phyloP scores from a whole-genome alignment of 2,888 invertebrate genomes.

The Lasioglossum pauxillum region DNA sequence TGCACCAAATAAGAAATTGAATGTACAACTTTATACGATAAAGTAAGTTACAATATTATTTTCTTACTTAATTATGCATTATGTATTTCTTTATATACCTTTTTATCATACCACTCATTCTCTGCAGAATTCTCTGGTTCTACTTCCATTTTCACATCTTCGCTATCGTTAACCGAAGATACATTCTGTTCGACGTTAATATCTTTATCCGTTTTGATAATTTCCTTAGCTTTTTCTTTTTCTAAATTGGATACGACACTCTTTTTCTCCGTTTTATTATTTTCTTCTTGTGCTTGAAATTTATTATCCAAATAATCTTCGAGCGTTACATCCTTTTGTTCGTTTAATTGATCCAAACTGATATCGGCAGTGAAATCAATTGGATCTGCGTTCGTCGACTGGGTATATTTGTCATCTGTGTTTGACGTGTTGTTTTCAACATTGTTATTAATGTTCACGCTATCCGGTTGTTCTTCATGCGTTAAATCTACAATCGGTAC shows the following conservation, averaged over 20 bases:
- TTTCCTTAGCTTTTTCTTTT: neutral
- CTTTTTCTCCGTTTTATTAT: neutral
- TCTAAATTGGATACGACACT: neutral
- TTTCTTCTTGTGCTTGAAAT: conserved; percentile 39
- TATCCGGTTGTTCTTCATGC: neutral
- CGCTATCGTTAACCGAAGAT: neutral
- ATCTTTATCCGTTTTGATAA: neutral
- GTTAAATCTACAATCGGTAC: neutral
- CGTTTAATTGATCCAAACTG: conserved; percentile 63
- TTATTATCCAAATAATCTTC: conserved; percentile 78
- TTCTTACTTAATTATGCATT: neutral
- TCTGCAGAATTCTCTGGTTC: neutral
- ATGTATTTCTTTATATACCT: conserved; percentile 63
- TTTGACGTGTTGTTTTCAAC: neutral
- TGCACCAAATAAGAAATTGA: conserved; percentile 61
- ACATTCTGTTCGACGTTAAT: neutral
- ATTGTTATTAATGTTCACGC: neutral
- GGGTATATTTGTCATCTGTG: neutral
- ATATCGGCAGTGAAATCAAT: conserved; percentile 69
- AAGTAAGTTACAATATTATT: conserved; percentile 18
- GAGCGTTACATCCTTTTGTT: conserved; percentile 63
- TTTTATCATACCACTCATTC: conserved; percentile 75
- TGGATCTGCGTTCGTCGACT: neutral
- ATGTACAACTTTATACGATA: conserved; percentile 22
- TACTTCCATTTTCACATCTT: neutral